phyloP scores from a whole-genome alignment of 2,888 invertebrate species.

The Melanchra persicariae region DNA sequence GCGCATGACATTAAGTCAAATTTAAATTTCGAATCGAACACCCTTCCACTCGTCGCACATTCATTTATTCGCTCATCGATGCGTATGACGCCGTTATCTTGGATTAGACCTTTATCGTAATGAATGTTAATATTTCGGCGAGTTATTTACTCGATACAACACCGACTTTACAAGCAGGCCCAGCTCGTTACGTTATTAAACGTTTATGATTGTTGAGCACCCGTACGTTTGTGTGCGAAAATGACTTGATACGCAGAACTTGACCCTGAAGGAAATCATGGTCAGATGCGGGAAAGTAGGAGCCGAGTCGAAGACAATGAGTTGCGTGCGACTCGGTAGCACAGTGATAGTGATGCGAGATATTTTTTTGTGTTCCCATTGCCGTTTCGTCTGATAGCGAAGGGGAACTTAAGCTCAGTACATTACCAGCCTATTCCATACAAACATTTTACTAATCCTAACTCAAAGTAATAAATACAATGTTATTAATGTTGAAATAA shows the following conservation, averaged over 20 bases:
- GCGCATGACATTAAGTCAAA: conserved; percentile 54
- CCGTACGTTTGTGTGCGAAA: conserved; percentile 35
- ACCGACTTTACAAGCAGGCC: conserved; percentile 26
- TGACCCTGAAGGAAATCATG: conserved; percentile 22
- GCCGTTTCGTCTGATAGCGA: neutral
- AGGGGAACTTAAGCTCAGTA: neutral
- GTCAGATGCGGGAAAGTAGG: conserved; percentile 32
- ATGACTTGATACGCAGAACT: conserved; percentile 24
- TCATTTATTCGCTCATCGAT: conserved; percentile 60
- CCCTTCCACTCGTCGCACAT: conserved; percentile 52
- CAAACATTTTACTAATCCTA: conserved; percentile 32
- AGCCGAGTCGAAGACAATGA: conserved; percentile 9
- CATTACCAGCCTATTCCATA: conserved; percentile 5
- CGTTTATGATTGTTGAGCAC: conserved; percentile 46
- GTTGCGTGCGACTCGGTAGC: neutral
- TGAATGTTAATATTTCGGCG: conserved; percentile 49
- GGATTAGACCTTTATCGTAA: conserved; percentile 52
- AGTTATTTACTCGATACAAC: conserved; percentile 34
- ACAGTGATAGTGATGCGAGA: conserved; percentile 1
- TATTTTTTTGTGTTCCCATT: neutral
- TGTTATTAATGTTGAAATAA: conserved; percentile 64
- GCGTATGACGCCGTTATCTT: conserved; percentile 51
- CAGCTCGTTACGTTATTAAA: conserved; percentile 33
- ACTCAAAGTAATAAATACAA: conserved; percentile 59
- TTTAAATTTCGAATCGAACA: conserved; percentile 67